Percentiles rank a stretch among this genome's conserved stretches.
phyloP scores from a whole-genome alignment of 2,888 invertebrate genomes.

The Polyommatus iphigenia region DNA sequence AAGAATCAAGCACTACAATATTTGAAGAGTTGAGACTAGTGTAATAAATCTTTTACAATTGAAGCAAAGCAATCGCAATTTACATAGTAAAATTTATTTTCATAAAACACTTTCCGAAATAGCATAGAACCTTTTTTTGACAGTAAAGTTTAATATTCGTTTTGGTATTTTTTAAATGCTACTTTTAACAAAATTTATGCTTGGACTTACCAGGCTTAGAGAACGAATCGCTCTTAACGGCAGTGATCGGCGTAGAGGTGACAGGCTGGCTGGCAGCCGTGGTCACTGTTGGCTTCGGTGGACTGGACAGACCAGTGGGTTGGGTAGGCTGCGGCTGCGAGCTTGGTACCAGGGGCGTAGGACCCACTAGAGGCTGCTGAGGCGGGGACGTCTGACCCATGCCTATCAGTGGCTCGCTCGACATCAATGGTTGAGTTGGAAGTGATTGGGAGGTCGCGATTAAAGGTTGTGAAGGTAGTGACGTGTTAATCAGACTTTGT shows the following conservation, averaged over 20 bases:
- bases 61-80: no score
- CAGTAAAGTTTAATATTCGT: no score
- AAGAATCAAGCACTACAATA: no score
- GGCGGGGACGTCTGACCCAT: conserved; percentile 45
- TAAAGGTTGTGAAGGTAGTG: conserved; percentile 39
- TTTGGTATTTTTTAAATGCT: no score
- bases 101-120: no score
- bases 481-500: conserved; percentile 34
- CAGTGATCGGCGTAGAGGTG: conserved; percentile 68
- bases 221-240: conserved; percentile 59
- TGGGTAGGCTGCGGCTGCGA: conserved; percentile 50
- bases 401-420: conserved; percentile 39
- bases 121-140: no score
- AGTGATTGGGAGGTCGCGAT: conserved; percentile 38
- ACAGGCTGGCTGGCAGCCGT: conserved; percentile 58
- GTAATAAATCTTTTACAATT: no score
- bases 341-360: conserved; percentile 42
- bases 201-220: conserved; percentile 64
- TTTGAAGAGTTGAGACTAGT: no score
- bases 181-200: no score
- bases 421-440: conserved; percentile 36
- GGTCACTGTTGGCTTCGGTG: conserved; percentile 57
- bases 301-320: conserved; percentile 53
- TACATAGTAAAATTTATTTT: no score
- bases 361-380: conserved; percentile 40